A percentile compares a stretch with the other conserved stretches of the same genome.
phyloP scores from a whole-genome alignment of 2,797 vertebrate genomes.

The Ptychadena robeensis region DNA sequence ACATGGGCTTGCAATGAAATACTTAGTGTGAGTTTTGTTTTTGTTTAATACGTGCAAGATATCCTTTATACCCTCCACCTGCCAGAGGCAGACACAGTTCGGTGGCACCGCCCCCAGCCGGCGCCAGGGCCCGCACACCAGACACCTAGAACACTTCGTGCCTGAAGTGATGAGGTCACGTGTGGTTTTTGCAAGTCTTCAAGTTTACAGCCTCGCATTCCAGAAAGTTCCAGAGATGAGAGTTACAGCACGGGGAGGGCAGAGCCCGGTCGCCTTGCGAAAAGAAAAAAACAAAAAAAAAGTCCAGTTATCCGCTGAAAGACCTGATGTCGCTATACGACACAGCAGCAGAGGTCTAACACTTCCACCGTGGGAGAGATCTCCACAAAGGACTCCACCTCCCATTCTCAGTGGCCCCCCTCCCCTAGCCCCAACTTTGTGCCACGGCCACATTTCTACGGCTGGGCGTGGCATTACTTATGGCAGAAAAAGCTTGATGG shows the following conservation, averaged over 20 bases:
- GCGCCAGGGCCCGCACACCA: conserved; percentile 10
- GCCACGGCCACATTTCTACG: background rate
- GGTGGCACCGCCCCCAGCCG: background rate
- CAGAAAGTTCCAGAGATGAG: conserved; percentile 44
- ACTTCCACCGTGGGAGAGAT: background rate
- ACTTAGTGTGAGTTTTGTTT: conserved; percentile 45
- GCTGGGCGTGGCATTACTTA: background rate
- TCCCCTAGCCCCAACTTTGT: background rate
- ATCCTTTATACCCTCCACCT: conserved; percentile 26
- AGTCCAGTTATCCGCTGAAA: conserved; percentile 32
- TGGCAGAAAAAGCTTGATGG: background rate
- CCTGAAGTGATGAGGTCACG: conserved; percentile 45
- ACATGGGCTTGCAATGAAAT: conserved; percentile 39
- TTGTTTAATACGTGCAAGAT: conserved; percentile 54
- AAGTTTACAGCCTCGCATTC: conserved; percentile 40
- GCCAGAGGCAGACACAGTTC: conserved; percentile 35
- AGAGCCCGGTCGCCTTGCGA: background rate
- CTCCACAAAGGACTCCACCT: background rate
- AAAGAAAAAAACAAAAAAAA: background rate
- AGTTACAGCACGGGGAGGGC: conserved; percentile 13
- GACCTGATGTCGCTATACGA: conserved; percentile 23
- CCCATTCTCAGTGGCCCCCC: background rate
- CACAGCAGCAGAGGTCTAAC: conserved; percentile 45
- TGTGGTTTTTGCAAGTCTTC: conserved; percentile 40
- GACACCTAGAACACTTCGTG: conserved; percentile 29